Evolutionary conservation across 2,113 vertebrate genomes (phyloP).

Genomic region (Grallaria varia): DNA sequence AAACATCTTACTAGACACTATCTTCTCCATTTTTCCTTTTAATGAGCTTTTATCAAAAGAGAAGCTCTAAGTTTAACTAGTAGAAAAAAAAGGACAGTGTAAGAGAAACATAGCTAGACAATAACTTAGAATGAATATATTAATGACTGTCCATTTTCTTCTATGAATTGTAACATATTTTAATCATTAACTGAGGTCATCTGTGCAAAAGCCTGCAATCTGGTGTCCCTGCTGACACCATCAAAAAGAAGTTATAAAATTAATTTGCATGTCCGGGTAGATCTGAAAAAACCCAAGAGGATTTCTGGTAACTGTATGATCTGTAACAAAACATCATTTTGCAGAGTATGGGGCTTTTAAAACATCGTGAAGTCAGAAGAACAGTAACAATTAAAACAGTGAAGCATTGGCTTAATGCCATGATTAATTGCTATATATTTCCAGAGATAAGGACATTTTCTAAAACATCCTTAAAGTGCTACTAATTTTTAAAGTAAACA

Average conservation of each 20-base stretch:
- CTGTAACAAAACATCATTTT: neutral
- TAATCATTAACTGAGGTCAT: neutral
- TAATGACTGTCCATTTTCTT: neutral
- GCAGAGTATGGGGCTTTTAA: neutral
- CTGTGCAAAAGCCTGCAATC: neutral
- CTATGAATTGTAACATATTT: neutral
- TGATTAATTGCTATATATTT: neutral
- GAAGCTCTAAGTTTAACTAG: neutral
- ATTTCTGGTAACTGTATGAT: neutral
- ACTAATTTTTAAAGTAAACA: neutral
- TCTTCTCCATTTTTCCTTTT: neutral
- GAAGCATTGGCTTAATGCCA: neutral
- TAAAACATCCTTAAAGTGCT: neutral
- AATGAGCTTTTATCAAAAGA: neutral
- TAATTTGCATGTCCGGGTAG: neutral
- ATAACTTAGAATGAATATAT: neutral
- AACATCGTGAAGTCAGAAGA: neutral
- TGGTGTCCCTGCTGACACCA: neutral
- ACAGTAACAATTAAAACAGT: neutral
- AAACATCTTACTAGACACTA: neutral
- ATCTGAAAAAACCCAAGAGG: neutral
- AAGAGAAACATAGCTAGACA: neutral
- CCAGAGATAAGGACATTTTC: neutral
- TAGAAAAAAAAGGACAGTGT: neutral
- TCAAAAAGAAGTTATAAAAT: neutral